Evolutionary conservation across 2,113 vertebrate genomes (phyloP).

Genomic region (Sturnus vulgaris): DNA sequence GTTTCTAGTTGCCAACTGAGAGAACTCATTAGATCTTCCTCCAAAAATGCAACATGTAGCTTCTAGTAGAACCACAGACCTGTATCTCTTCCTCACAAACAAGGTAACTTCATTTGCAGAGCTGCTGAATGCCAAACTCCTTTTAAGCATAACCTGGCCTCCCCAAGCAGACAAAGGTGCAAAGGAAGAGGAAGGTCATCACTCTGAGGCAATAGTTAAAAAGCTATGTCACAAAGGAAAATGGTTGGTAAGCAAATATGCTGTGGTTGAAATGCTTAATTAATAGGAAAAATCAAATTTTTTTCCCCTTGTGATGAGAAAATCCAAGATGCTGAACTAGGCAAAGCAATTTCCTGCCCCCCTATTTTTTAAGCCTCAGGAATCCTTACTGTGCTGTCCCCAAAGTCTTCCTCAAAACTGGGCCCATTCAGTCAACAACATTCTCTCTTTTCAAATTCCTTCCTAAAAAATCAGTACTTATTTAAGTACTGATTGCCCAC

Average conservation of each 20-base stretch:
- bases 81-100: background rate
- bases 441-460: background rate
- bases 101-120: background rate
- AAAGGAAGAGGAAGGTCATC: background rate
- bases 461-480: background rate
- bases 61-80: background rate
- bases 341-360: background rate
- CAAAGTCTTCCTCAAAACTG: background rate
- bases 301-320: background rate
- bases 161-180: background rate
- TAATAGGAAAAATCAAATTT: background rate
- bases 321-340: background rate
- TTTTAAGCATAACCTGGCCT: background rate
- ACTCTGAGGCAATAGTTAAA: background rate
- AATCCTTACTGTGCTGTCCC: background rate
- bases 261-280: background rate
- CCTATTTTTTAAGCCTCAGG: background rate
- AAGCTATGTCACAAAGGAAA: background rate
- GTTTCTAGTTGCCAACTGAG: background rate
- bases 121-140: background rate
- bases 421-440: background rate
- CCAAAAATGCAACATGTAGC: background rate
- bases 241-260: background rate
- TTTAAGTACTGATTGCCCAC: background rate
- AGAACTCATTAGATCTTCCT: conserved; percentile 8